Evolutionary conservation across 2,888 invertebrate species (phyloP), one percentile per base, ranked within the genome.

Genomic region (Colostygia pectinataria): DNA sequence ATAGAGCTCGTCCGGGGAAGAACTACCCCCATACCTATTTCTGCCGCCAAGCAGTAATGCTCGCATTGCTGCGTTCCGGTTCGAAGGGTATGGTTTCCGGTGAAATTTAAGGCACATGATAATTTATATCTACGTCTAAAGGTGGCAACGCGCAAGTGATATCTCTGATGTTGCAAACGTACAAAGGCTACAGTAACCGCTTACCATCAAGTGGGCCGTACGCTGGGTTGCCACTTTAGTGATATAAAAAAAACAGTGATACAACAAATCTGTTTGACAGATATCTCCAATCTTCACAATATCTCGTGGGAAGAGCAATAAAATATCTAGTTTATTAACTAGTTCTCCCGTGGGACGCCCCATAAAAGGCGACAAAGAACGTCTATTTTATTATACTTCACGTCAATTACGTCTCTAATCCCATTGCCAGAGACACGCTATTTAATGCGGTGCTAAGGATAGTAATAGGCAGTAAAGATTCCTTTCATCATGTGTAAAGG

Each of bases 301-400:
- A 52, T 42, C 38, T 46, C 46, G 52, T 52, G 46, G 33, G 52
- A 52, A 52, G 38, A 32, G 38, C 33, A 29, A 43, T 46, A 52
- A 52, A 38, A 46, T 27, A 39, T 38, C 5, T 25, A 37, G 28
- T 43, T 42, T 45, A 51, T 34, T 31, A 32, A 37, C 18, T 20
- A 33, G 31, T 32, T 32, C 45, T 42, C 42, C 52, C 32, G 29
- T n/a, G 33, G 52, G 46, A 40, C 15, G 34, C 14, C 48, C 27
- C 14, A 38, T 42, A 48, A 42, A 48, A 37, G 37, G 25, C 32
- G 36, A 45, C 31, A 44, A 24, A 45, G 39, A 48, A 34, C 40
- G 34, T 15, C 9, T n/a, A 29, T 37, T 51, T 41, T 41, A 45
- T 40, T 24, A 29, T 33, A 15, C 24, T 29, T 27, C n/a, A 33